phyloP scores from a whole-genome alignment of 2,113 vertebrate species.

The Motacilla tschutschensis region DNA sequence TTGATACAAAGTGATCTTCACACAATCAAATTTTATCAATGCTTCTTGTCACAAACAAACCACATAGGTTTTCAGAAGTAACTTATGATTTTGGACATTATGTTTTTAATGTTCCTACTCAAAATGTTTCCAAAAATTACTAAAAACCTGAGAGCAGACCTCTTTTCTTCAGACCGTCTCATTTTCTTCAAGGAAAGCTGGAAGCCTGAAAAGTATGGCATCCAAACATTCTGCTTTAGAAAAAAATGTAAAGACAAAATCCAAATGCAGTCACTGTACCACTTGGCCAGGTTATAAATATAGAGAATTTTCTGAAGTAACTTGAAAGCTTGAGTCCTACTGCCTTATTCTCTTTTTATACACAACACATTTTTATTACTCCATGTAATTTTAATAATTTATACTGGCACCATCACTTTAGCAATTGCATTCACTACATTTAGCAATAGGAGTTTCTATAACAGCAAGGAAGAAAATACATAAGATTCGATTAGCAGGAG shows the following conservation, averaged over 20 bases:
- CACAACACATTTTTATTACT: background rate
- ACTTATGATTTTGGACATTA: background rate
- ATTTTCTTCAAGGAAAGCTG: background rate
- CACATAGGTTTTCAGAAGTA: background rate
- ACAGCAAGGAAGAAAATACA: background rate
- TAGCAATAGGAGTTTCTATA: background rate
- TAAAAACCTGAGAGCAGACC: background rate
- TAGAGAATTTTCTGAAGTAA: background rate
- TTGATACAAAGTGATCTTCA: background rate
- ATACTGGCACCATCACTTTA: background rate
- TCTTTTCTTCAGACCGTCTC: background rate
- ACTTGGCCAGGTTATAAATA: background rate
- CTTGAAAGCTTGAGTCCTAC: background rate
- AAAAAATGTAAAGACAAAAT: background rate
- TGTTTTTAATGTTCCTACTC: background rate
- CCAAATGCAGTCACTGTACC: background rate
- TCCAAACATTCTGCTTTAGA: background rate
- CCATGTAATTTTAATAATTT: conserved; percentile 19
- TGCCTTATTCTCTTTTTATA: background rate
- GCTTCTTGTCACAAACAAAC: background rate
- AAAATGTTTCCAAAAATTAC: background rate
- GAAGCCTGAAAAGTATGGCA: background rate
- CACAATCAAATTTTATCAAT: background rate
- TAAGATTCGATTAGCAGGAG: background rate
- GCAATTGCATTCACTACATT: background rate